Evolutionary conservation across 2,113 vertebrate genomes (phyloP).

Genomic region (Anarhynchus alexandrinus): DNA sequence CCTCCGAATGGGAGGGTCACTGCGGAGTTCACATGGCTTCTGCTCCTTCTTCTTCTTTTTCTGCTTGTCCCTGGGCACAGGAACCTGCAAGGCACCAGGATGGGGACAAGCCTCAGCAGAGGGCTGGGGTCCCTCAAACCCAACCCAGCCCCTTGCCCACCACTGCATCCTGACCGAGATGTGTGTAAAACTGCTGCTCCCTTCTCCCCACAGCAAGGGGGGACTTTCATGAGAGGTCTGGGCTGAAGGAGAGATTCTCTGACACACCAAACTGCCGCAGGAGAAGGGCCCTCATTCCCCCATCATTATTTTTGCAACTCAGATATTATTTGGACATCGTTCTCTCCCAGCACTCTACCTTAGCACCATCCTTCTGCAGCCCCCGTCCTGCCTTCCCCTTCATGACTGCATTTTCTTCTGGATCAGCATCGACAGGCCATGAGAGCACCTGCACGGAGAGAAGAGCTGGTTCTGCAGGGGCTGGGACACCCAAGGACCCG

Average conservation of each 20-base stretch:
- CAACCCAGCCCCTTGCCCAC: background rate
- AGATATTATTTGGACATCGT: background rate
- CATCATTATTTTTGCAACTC: background rate
- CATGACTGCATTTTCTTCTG: background rate
- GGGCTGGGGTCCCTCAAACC: background rate
- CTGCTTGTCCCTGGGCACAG: slow-evolving; percentile 48
- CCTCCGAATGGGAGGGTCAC: slow-evolving; percentile 69
- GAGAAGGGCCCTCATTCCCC: background rate
- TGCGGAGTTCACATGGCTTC: slow-evolving; percentile 45
- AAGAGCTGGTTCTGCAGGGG: background rate
- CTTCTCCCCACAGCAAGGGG: background rate
- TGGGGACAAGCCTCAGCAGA: background rate
- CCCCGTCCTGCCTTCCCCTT: slow-evolving; percentile 28
- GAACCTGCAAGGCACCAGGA: background rate
- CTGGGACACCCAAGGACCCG: rapidly evolving
- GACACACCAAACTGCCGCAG: background rate
- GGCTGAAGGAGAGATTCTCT: background rate
- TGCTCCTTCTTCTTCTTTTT: slow-evolving; percentile 47
- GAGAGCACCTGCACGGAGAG: slow-evolving; percentile 63
- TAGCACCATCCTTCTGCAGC: background rate
- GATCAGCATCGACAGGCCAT: slow-evolving; percentile 52
- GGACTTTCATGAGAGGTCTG: background rate
- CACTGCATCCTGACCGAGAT: background rate
- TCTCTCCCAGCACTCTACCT: background rate
- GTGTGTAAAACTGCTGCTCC: background rate